Evolutionary conservation across 1,140 invertebrate genomes (phyloP), one percentile per base, ranked within the genome.

Genomic region (Drusus annulatus): DNA sequence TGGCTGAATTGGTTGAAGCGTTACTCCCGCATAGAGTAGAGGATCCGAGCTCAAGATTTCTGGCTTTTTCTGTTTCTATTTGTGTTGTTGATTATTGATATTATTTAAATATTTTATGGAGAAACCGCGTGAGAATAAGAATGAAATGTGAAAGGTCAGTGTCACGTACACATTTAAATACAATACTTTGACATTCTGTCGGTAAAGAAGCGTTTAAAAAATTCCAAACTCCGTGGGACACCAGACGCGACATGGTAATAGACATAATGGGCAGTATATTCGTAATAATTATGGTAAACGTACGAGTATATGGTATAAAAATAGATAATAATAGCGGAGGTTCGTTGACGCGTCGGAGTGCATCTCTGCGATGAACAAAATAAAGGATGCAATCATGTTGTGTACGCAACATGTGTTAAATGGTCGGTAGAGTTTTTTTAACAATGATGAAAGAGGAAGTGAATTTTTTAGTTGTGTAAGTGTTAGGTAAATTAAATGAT

Each of bases 301-400:
- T 45, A 1, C 8, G 10, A 10, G 36, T 8, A 13, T 45, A 13
- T 45, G 36, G 36, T 45, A 45, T 45, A 45, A 45, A 36, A 45
- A 45, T 45, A 45, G 5, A 10, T 45, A 45, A 60, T 60, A 60
- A 60, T 60, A 60, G 17, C 23, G 2, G 10, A 60, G 56, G 56
- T 60, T 60, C 56, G 56, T 60, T 60, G 56, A 60, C 56, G 23
- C 23, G 8, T 19, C 56, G 17, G 7, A 60, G 56, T 21, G 16
- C 16, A 23, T 60, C 23, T 19, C 36, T n/a, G n/a, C 10, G 19
- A 21, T 23, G 19, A 23, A 23, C 17, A 23, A 60, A 60, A 60
- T 60, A 60, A 60, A 60, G 17, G 56, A 60, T 21, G 56, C 23
- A 19, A 21, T 21, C 56, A 60, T 60, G 56, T 60, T 60, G 56